phyloP scores from a whole-genome alignment of 2,113 vertebrate genomes.

The Cyanistes caeruleus region DNA sequence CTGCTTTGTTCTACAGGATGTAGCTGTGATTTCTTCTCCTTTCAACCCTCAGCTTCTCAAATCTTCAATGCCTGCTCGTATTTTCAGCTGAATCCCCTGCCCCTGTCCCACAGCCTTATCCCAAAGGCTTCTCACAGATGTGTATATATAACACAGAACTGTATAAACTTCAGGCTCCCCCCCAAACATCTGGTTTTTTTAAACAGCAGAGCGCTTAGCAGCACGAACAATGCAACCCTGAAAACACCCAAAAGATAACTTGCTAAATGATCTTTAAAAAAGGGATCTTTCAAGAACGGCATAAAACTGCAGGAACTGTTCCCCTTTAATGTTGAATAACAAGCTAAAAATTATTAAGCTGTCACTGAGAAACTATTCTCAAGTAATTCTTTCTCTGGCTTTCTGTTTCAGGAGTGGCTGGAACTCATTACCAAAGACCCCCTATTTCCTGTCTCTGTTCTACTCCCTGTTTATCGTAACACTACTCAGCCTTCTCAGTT shows the following conservation, averaged over 20 bases:
- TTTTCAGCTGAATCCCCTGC: slow-evolving; percentile 54
- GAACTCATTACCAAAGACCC: slow-evolving; percentile 84
- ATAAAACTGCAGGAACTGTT: slow-evolving; percentile 62
- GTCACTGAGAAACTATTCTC: slow-evolving; percentile 81
- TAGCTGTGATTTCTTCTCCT: slow-evolving; percentile 18
- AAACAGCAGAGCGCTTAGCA: slow-evolving; percentile 68
- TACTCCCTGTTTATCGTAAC: slow-evolving; percentile 69
- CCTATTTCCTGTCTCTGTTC: slow-evolving; percentile 80
- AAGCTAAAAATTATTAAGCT: slow-evolving; percentile 77
- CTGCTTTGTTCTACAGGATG: slow-evolving; percentile 61
- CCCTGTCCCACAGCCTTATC: slow-evolving; percentile 64
- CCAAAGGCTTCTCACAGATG: slow-evolving; percentile 64
- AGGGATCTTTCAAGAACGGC: neutral
- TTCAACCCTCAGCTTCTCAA: slow-evolving; percentile 37
- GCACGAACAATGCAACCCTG: slow-evolving; percentile 67
- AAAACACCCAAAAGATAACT: slow-evolving; percentile 68
- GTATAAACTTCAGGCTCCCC: slow-evolving; percentile 66
- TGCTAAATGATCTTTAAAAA: slow-evolving; percentile 75
- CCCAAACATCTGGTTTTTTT: slow-evolving; percentile 82
- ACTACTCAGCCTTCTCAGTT: slow-evolving; percentile 73
- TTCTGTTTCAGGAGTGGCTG: slow-evolving; percentile 79
- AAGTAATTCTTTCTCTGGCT: slow-evolving; percentile 75
- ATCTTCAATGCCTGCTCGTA: slow-evolving; percentile 48
- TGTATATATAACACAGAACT: slow-evolving; percentile 67
- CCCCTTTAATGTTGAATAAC: slow-evolving; percentile 69